These are phyloP conservation scores for Rhynchomys soricoides DNA, from an alignment of 2,113 vertebrate species.

Conservation along the genomic window DNA sequence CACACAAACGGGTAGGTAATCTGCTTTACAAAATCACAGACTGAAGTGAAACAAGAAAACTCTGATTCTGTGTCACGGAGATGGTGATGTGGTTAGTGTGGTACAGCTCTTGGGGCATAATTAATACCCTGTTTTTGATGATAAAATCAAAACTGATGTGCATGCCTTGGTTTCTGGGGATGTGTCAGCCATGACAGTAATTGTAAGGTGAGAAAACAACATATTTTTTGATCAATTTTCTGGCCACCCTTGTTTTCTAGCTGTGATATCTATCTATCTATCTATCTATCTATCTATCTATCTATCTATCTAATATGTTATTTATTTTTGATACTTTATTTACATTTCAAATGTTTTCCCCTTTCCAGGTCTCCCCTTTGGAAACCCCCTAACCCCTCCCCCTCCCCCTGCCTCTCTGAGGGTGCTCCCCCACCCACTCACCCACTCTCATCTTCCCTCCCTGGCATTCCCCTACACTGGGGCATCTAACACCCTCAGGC, in stretches of 20 bases:
- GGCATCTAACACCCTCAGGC: no score
- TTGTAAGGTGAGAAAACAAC: background rate
- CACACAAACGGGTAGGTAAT: background rate
- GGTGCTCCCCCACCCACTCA: no score
- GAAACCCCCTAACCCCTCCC: no score
- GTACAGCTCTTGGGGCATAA: background rate
- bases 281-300: no score
- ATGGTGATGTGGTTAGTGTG: background rate
- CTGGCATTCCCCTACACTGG: no score
- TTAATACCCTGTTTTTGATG: background rate
- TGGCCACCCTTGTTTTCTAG: background rate
- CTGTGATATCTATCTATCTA: no score
- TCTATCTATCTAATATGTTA: no score
- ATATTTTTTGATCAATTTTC: background rate
- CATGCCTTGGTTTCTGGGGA: background rate
- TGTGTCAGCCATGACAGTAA: background rate
- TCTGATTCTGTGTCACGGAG: slow-evolving; percentile 4
- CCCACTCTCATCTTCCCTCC: no score
- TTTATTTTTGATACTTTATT: no score
- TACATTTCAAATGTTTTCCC: no score
- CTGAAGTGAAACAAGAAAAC: background rate
- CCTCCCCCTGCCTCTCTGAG: no score
- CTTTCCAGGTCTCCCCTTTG: no score
- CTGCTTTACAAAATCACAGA: slow-evolving; percentile 27
- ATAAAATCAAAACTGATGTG: background rate